Evolutionary conservation across 2,113 vertebrate species (phyloP).

Genomic region (Datnioides undecimradiatus): DNA sequence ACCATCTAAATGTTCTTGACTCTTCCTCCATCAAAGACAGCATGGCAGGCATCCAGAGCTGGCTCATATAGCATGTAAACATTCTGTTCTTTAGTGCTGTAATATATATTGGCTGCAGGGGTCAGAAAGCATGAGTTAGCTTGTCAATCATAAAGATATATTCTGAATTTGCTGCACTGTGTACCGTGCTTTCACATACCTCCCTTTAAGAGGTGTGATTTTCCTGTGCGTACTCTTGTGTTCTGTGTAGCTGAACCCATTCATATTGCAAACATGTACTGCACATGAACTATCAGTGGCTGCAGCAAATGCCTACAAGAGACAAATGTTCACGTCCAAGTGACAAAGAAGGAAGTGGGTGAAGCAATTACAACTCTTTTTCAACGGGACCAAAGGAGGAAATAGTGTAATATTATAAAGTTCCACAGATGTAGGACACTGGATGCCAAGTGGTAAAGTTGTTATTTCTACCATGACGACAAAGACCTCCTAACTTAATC

Average conservation of each 20-base stretch:
- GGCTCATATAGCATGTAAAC: slow-evolving; percentile 3
- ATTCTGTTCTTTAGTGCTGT: slow-evolving; percentile 3
- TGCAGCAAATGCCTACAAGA: neutral
- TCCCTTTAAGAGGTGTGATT: neutral
- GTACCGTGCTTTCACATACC: neutral
- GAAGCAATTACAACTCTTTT: neutral
- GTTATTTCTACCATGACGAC: neutral
- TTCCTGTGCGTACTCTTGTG: neutral
- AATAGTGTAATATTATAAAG: neutral
- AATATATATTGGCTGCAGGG: neutral
- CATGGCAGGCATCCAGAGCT: slow-evolving; percentile 16
- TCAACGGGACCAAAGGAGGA: neutral
- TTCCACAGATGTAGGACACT: neutral
- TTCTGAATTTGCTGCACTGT: neutral
- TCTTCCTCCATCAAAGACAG: slow-evolving; percentile 44
- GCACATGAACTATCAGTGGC: neutral
- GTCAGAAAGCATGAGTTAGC: slow-evolving; percentile 5
- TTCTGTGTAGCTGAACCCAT: neutral
- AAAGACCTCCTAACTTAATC: neutral
- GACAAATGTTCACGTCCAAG: neutral
- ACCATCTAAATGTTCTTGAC: slow-evolving; percentile 50
- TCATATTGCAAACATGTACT: neutral
- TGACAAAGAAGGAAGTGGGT: neutral
- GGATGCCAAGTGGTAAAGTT: neutral
- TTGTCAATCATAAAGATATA: slow-evolving; percentile 7